Evolutionary conservation across 2,797 vertebrate genomes (phyloP), one percentile per base, ranked within the genome.

Genomic region (Schizothorax lantsangensis): DNA sequence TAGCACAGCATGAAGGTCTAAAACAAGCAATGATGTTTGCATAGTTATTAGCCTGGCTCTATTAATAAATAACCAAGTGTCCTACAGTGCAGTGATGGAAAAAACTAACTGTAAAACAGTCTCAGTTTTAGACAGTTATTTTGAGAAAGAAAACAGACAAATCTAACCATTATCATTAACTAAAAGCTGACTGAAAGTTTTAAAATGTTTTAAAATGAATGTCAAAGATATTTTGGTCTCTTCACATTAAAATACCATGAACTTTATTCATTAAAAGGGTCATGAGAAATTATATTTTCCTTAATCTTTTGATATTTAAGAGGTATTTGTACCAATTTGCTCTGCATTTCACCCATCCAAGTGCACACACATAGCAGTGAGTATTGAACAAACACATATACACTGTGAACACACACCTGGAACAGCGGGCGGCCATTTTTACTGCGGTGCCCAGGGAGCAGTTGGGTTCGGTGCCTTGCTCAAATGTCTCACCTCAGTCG

Each of bases 51-150:
- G 77, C 19, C 21, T 47, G 66, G 43, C 6, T 80, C 77, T 47
- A 62, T 85, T 79, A 80, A 85, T 85, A 85, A 80, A 80, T 80
- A 80, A 85, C 84, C 66, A 85, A 57, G 52, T 71, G 52, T 57
- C n/a, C 49, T 59, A 52, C 74, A 85, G 62, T 5, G 33, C n/a
- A 30, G 11, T 38, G 33, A 82, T 40, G 62, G 54, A 47, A 84
- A 78, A 57, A 49, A 26, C 21, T 0, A 57, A 9, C 47, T 17
- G 30, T 45, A 71, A 43, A 84, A 64, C 11, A 81, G 26, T 62
- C 40, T 64, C 2, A 1, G n/a, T 47, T 66, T 64, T 21, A 38
- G 11, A 47, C 40, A n/a, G 73, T 12, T 6, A 21, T 54, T 77
- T 26, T 43, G 6, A 26, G 33, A 54, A 77, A 14, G 30, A 54